Evolutionary conservation across 1,140 invertebrate genomes (phyloP).

Genomic region (Heliconius eleuchia): DNA sequence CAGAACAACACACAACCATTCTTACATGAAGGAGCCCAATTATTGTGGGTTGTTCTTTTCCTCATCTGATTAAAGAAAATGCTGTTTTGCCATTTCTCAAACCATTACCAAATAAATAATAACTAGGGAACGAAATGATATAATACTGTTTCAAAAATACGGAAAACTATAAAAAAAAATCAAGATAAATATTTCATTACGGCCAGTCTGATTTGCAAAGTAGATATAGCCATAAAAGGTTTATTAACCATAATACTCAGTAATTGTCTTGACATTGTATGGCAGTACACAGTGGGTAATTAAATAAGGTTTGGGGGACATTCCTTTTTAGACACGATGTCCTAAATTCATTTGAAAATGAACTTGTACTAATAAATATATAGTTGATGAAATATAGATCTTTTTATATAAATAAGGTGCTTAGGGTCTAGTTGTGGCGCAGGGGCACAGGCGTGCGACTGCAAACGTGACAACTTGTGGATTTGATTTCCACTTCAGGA

Average conservation of each 20-base stretch:
- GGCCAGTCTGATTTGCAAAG: background rate
- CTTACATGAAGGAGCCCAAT: too few species aligned
- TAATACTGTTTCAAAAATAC: background rate
- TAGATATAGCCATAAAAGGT: conserved; percentile 4
- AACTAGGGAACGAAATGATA: background rate
- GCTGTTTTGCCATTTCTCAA: background rate
- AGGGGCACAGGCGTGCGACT: too few species aligned
- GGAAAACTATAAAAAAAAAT: background rate
- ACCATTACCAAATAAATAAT: background rate
- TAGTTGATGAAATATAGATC: too few species aligned
- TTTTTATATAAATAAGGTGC: too few species aligned
- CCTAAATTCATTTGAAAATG: conserved; percentile 6
- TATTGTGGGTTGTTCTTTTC: too few species aligned
- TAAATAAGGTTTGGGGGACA: conserved; percentile 12
- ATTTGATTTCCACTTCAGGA: too few species aligned
- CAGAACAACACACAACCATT: too few species aligned
- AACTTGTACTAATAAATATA: background rate
- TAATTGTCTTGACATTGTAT: conserved; percentile 10
- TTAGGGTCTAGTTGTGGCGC: too few species aligned
- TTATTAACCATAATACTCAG: conserved; percentile 4
- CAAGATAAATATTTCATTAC: background rate
- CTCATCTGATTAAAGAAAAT: too few species aligned
- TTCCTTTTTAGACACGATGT: conserved; percentile 15
- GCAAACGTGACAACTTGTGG: too few species aligned
- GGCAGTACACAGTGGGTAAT: background rate